Conservation (phyloP, 2,113 vertebrate species). For the Prietella phreatophila region DNA sequence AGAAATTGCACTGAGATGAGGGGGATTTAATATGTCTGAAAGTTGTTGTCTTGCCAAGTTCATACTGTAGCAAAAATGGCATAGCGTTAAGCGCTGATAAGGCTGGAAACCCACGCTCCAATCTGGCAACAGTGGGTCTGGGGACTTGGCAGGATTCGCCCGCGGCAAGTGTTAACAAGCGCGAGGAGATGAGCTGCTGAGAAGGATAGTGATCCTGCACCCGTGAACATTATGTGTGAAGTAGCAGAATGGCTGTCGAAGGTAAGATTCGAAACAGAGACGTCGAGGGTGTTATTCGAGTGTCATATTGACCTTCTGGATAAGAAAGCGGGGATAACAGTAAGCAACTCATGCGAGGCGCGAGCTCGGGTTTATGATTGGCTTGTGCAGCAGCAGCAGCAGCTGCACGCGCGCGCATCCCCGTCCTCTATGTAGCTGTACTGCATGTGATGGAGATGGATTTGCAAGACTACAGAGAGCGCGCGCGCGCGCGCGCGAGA, state of each 20-base stretch:
- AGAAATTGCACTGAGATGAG: background rate
- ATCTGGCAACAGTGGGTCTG: constrained; percentile 53
- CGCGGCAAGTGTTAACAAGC: constrained; percentile 68
- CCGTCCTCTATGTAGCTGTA: background rate
- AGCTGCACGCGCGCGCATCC: constrained; percentile 3
- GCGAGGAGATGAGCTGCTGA: constrained; percentile 53
- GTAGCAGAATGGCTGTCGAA: constrained; percentile 73
- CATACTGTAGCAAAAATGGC: no score
- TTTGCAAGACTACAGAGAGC: constrained; percentile 2
- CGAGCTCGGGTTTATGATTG: constrained; percentile 53
- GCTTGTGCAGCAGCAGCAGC: constrained; percentile 46
- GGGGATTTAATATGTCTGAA: no score
- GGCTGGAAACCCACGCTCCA: background rate
- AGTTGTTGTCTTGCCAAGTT: background rate
- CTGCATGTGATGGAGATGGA: constrained; percentile 32
- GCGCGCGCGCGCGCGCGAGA: background rate
- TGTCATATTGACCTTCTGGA: background rate
- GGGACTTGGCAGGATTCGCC: constrained; percentile 55
- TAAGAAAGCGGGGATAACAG: constrained; percentile 13
- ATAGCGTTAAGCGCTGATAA: background rate
- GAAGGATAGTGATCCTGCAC: constrained; percentile 33
- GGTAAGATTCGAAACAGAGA: constrained; percentile 62
- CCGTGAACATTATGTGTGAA: constrained; percentile 65
- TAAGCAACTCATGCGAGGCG: constrained; percentile 2
- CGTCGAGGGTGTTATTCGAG: background rate